Percentiles rank a stretch among this genome's conserved stretches.
Evolutionary conservation across 2,888 invertebrate genomes (phyloP).

Genomic region (Onchidella celtica): DNA sequence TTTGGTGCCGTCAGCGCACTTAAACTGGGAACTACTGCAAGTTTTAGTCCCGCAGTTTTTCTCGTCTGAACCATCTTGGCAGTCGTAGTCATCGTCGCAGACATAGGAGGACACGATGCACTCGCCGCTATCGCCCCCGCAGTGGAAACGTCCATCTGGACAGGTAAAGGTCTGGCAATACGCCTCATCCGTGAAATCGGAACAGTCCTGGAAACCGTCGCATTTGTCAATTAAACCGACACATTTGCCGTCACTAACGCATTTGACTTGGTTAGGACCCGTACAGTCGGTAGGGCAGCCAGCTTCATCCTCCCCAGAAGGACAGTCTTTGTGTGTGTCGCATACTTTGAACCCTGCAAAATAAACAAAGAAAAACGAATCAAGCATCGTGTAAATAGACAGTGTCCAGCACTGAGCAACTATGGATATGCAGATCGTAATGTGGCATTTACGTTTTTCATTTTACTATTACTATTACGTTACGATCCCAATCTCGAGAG

Average conservation of each 20-base stretch:
- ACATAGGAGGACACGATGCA: background rate
- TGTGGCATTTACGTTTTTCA: too few species aligned
- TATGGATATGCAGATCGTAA: too few species aligned
- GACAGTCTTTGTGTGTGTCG: slow-evolving; percentile 27
- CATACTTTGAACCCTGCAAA: too few species aligned
- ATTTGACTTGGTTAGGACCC: slow-evolving; percentile 7
- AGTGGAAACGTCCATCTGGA: background rate
- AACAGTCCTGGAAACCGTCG: slow-evolving; percentile 19
- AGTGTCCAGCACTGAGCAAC: too few species aligned
- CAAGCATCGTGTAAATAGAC: too few species aligned
- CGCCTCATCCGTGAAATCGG: slow-evolving; percentile 19
- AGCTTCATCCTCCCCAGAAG: background rate
- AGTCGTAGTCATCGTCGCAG: background rate
- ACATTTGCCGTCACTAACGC: background rate
- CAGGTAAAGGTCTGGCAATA: slow-evolving; percentile 10
- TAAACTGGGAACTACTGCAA: background rate
- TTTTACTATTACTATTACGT: too few species aligned
- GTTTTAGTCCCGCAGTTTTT: background rate
- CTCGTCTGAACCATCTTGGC: slow-evolving; percentile 28
- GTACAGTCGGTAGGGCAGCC: slow-evolving; percentile 27
- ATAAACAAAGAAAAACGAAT: too few species aligned
- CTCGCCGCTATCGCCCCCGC: background rate
- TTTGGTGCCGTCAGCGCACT: slow-evolving; percentile 7
- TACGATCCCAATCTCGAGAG: too few species aligned
- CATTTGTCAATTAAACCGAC: slow-evolving; percentile 36